Percentiles rank a stretch among this genome's conserved stretches.
Conservation (phyloP, 2,113 vertebrate species). For the Tor tambroides region DNA sequence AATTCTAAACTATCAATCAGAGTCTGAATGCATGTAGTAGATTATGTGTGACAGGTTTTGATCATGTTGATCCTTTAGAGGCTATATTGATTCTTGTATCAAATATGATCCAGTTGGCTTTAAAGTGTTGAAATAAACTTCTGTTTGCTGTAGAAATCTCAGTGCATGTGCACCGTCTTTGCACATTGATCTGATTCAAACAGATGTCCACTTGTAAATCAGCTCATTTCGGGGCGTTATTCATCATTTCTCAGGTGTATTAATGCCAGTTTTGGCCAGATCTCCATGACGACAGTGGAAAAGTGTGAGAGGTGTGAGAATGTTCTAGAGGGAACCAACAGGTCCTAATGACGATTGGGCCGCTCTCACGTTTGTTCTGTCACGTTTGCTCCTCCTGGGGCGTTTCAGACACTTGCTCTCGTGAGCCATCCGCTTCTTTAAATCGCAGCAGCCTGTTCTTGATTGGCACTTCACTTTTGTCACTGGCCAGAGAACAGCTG, state of each 20-base stretch:
- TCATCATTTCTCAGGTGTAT: slow-evolving; percentile 31
- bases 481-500: neutral
- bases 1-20: no score
- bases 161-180: neutral
- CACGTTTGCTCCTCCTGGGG: slow-evolving; percentile 36
- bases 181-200: neutral
- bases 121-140: neutral
- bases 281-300: slow-evolving; percentile 19
- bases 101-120: neutral
- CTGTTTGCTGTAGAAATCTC: no score
- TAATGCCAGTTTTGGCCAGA: neutral
- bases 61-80: no score
- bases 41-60: no score
- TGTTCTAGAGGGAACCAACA: slow-evolving; percentile 53
- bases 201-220: neutral
- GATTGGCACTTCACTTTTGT: neutral
- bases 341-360: slow-evolving; percentile 50
- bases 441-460: slow-evolving; percentile 16
- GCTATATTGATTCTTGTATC: neutral
- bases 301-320: slow-evolving; percentile 51
- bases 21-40: no score
- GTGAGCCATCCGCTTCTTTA: neutral
- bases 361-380: slow-evolving; percentile 38
- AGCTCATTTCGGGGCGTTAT: neutral
- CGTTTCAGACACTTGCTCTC: slow-evolving; percentile 37